Evolutionary conservation across 2,888 invertebrate genomes (phyloP), one percentile per base, ranked within the genome.

Genomic region (Megastigmus dorsalis): DNA sequence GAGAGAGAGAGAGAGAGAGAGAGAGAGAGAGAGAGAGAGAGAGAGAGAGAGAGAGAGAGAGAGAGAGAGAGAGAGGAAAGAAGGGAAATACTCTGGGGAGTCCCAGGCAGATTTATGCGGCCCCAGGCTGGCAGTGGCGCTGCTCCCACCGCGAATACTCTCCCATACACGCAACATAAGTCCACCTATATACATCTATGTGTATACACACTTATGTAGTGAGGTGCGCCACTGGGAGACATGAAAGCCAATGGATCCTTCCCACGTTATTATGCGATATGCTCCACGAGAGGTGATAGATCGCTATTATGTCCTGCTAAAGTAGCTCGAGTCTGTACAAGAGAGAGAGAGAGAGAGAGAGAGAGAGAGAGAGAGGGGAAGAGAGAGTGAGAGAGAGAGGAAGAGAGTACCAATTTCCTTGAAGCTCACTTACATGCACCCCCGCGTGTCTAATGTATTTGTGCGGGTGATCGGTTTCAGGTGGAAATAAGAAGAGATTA

Each of bases 71-170:
- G 54, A 66, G 54, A 74, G 79, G 78, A 79, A 79, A 81, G 84
- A 83, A 79, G 84, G 82, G 84, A 85, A 83, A 86, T 84, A 84
- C 87, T 82, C 86, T 70, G 75, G 86, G 86, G 87, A 86, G 81
- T 84, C 84, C 83, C 84, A 85, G 82, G 84, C 84, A 85, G 86
- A 87, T 87, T 87, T 87, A 86, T 87, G 84, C 82, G 82, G 81
- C 81, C 82, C 83, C 80, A 79, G 79, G 81, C 81, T 83, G 80
- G 81, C 82, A 82, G 81, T n/a, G n/a, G n/a, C 81, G 77, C 77
- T 77, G 76, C 70, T 68, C 79, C 79, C 77, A 45, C n/a, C 68
- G 67, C 76, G 70, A n/a, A n/a, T 63, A 75, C 65, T 68, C 73
- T 45, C 13, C 26, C 48, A 57, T 26, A 41, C 10, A 30, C 15